Evolutionary conservation across 1,140 invertebrate genomes (phyloP).

Genomic region (Zaprionus ghesquierei): DNA sequence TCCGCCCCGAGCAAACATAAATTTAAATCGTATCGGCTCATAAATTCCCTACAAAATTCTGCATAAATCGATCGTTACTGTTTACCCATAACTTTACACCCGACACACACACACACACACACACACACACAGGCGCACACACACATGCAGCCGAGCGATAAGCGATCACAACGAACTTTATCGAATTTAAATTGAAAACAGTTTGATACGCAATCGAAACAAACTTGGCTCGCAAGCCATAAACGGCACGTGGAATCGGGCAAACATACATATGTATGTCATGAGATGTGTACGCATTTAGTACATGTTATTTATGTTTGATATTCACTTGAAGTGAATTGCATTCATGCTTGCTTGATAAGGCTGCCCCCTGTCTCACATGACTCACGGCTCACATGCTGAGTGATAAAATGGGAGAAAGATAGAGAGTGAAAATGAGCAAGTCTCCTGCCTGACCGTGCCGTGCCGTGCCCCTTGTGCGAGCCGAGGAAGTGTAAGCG

Average conservation of each 20-base stretch:
- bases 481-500: neutral
- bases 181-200: slow-evolving; percentile 2
- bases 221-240: slow-evolving; percentile 1
- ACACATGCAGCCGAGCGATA: neutral
- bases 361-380: neutral
- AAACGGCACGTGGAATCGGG: slow-evolving; percentile 6
- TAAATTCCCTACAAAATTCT: neutral
- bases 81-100: neutral
- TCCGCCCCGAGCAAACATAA: neutral
- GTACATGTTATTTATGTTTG: slow-evolving; percentile 31
- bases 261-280: neutral
- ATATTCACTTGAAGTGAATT: slow-evolving; percentile 23
- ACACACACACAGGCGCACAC: no score
- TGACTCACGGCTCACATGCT: slow-evolving; percentile 29
- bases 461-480: neutral
- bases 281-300: neutral
- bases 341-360: slow-evolving; percentile 23
- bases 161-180: neutral
- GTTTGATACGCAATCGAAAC: slow-evolving; percentile 14
- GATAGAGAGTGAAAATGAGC: neutral
- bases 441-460: neutral
- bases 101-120: neutral
- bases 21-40: neutral
- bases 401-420: slow-evolving; percentile 1
- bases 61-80: neutral